Percentiles rank a stretch among this genome's conserved stretches.
These are phyloP conservation scores for Drosophila teissieri DNA, from an alignment of 1,140 invertebrate genomes.

Conservation along the genomic window DNA sequence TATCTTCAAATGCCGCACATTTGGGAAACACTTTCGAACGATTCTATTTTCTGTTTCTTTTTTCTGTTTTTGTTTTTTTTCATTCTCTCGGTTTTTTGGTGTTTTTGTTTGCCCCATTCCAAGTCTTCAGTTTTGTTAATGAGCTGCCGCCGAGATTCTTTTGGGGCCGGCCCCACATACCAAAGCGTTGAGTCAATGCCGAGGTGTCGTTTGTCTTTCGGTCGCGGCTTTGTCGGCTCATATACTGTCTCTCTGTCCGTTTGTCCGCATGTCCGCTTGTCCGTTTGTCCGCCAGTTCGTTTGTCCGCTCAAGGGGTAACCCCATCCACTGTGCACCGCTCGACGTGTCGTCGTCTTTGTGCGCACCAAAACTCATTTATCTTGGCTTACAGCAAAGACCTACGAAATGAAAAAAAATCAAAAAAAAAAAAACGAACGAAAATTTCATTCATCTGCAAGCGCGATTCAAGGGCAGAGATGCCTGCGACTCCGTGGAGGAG, in stretches of 20 bases:
- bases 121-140: slow-evolving; percentile 53
- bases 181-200: slow-evolving; percentile 80
- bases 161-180: slow-evolving; percentile 54
- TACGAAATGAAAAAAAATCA: slow-evolving; percentile 13
- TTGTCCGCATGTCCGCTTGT: neutral
- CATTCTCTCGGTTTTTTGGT: neutral
- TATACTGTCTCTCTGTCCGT: neutral
- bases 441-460: slow-evolving; percentile 80
- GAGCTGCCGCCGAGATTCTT: slow-evolving; percentile 58
- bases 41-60: slow-evolving; percentile 16
- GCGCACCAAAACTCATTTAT: slow-evolving; percentile 81
- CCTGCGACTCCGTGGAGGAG: slow-evolving; percentile 54
- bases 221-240: slow-evolving; percentile 72
- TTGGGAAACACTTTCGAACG: slow-evolving; percentile 20
- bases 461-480: slow-evolving; percentile 67
- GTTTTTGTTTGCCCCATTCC: neutral
- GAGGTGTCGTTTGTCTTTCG: slow-evolving; percentile 78
- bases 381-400: slow-evolving; percentile 68
- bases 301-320: slow-evolving; percentile 9
- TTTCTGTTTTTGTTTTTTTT: neutral
- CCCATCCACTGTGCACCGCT: slow-evolving; percentile 1
- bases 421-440: slow-evolving; percentile 42
- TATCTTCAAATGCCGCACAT: slow-evolving; percentile 7
- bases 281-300: slow-evolving; percentile 5
- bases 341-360: slow-evolving; percentile 81